Conservation (phyloP, 2,113 vertebrate species). For the Lethenteron reissneri region DNA sequence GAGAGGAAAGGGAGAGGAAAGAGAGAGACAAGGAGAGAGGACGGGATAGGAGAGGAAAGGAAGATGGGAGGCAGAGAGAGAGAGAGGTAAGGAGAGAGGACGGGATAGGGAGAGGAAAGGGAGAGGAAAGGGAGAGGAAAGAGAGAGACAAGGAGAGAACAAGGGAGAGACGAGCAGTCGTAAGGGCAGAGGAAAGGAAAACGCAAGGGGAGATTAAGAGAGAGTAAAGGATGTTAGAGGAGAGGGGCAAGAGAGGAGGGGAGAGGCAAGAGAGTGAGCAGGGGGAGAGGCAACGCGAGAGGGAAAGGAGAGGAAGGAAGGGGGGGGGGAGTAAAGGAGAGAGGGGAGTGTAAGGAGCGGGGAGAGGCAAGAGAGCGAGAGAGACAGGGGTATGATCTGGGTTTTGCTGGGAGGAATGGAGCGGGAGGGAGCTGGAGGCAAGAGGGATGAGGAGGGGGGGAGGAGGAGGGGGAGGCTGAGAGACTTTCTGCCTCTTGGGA, state of each 20-base stretch:
- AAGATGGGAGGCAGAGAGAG: not conserved
- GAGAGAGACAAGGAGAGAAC: not conserved
- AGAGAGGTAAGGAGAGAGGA: not conserved
- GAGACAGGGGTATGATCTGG: not conserved
- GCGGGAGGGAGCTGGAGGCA: not conserved
- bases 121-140: not conserved
- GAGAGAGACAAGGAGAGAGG: not conserved
- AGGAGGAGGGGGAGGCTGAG: not conserved
- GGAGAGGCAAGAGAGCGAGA: not conserved
- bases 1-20: not conserved
- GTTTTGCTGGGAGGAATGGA: not conserved
- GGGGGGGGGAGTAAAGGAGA: not conserved
- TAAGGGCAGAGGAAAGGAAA: not conserved
- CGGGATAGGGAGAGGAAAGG: not conserved
- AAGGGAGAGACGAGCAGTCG: not conserved
- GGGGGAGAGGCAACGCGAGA: not conserved
- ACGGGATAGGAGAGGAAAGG: not conserved
- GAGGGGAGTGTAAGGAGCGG: not conserved
- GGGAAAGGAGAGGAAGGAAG: not conserved
- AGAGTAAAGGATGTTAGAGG: not conserved
- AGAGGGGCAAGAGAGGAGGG: not conserved
- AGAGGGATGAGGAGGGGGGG: not conserved
- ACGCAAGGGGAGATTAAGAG: not conserved
- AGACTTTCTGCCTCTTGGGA: too few relatives aligned
- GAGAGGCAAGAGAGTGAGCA: not conserved